Evolutionary conservation across 2,113 vertebrate species (phyloP), one percentile per base, ranked within the genome.

Genomic region (Falco punctatus): DNA sequence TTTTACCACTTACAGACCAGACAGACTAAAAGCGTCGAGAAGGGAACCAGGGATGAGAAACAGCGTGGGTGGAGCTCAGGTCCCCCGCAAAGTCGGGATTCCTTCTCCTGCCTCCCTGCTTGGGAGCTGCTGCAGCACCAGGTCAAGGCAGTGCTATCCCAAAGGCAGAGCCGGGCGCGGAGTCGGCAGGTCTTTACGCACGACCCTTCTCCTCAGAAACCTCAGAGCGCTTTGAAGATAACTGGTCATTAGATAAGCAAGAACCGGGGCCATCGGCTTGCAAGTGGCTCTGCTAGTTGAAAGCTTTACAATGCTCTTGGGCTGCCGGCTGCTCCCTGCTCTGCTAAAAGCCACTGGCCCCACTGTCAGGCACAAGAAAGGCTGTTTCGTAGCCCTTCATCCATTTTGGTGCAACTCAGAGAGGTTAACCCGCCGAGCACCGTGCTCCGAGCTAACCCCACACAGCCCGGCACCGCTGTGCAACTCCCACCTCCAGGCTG

Each of bases 61-160:
- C 8, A 3, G 49, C 1, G 2, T 20, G 78, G 52, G 65, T 14
- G 59, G 83, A 72, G 71, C 8, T 1, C 8, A 5, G 67, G 32
- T 17, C 24, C 10, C 1, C 18, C 1, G 4, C 4, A 13, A 57
- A 66, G 42, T 26, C 38, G 1, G 0, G 9, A 6, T n/a, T 55
- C 51, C 74, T 62, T n/a, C 73, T 72, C 66, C 46, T 44, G 54
- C 86, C 51, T 49, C 26, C 0, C 5, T 40, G 61, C 84, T 61
- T 91, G 58, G 40, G 33, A 79, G 69, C 51, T 88, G 66, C 6
- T 15, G 44, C 73, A 61, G 62, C 57, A 79, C 42, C 71, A 82
- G 75, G 26, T n/a, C 18, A 8, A 32, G 32, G 82, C 49, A 21
- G 11, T 2, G 81, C 69, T 17, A 21, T 1, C 73, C n/a, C 35